Percentiles rank a stretch among this genome's conserved stretches.
phyloP scores from a whole-genome alignment of 2,797 vertebrate genomes.

The Vipera ursinii region DNA sequence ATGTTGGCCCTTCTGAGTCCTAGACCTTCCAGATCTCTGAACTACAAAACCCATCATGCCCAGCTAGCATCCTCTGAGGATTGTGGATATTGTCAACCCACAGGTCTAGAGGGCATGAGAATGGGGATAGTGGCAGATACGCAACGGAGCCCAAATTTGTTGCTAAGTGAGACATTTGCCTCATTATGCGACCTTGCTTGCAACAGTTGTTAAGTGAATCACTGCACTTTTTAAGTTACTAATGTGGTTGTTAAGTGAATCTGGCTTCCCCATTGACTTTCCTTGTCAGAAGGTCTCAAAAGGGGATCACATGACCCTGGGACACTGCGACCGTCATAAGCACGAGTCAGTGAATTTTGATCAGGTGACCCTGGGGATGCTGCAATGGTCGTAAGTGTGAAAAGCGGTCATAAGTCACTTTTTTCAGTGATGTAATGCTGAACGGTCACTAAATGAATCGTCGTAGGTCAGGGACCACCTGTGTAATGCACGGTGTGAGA shows the following conservation, averaged over 20 bases:
- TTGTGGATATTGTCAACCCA: neutral
- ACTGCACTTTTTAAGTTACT: neutral
- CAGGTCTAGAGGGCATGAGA: neutral
- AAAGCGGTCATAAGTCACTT: neutral
- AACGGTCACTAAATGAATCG: neutral
- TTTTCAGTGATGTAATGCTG: neutral
- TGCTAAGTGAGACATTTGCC: neutral
- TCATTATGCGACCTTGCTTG: neutral
- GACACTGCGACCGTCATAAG: neutral
- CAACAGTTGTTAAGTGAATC: neutral
- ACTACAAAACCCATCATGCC: neutral
- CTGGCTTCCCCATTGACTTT: neutral
- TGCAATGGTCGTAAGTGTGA: no score
- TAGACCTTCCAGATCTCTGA: neutral
- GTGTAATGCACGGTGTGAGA: fast-evolving
- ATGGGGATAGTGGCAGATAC: neutral
- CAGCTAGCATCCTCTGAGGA: neutral
- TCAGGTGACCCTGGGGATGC: neutral
- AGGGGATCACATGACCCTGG: no score
- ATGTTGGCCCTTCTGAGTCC: neutral
- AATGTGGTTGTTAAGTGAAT: neutral
- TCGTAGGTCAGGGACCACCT: neutral
- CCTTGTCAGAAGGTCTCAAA: no score
- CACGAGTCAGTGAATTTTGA: neutral
- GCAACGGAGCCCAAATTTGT: neutral